Base-by-base conservation (phyloP, 2,888 invertebrate species). In the Agapostemon virescens region DNA sequence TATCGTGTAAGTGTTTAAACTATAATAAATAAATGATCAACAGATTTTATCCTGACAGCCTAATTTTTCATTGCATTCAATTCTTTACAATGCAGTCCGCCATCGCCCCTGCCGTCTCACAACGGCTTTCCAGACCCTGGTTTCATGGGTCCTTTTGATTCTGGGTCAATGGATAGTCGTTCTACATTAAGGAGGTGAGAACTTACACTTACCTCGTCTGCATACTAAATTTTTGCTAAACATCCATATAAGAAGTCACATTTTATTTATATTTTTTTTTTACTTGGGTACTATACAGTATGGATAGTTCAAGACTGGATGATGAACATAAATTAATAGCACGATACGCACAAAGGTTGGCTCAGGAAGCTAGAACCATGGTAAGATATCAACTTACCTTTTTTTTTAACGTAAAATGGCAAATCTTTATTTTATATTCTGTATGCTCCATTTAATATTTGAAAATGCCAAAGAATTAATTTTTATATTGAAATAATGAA, bases 291-390 rank as follows among this genome's bases (percentile, higher is more conserved):
- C 78, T 74, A 81, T 86, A 78, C 81, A 92, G 92, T 85, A 92
- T 92, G 89, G 92, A 92, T 85, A 91, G 91, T 84, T 91, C 92
- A 78, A 90, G 92, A 84, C 84, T 92, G 52, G 98, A 98, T 92
- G 99, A 99, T 92, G 99, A 99, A 91, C 99, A 99, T 93, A 95
- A 98, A 81, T 95, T 99, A 83, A 99, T 99, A 91, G 99, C 99
- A 64, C 94, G 98, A 89, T 99, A 99, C 93, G 98, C 99, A 3
- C 98, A 98, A 13, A 95, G 98, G 87, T 94, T 99, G 79, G 98
- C 99, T 15, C 98, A 98, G 89, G 98, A 98, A 93, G 96, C 96
- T 86, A 95, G 97, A 90, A 96, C 97, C 69, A 94, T 94, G 88
- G 95, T 95, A 92, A 91, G 90, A 73, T 78, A 80, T 68, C 67